Evolutionary conservation across 2,888 invertebrate genomes (phyloP), one percentile per base, ranked within the genome.

Genomic region (Acanthoscelides obtectus): DNA sequence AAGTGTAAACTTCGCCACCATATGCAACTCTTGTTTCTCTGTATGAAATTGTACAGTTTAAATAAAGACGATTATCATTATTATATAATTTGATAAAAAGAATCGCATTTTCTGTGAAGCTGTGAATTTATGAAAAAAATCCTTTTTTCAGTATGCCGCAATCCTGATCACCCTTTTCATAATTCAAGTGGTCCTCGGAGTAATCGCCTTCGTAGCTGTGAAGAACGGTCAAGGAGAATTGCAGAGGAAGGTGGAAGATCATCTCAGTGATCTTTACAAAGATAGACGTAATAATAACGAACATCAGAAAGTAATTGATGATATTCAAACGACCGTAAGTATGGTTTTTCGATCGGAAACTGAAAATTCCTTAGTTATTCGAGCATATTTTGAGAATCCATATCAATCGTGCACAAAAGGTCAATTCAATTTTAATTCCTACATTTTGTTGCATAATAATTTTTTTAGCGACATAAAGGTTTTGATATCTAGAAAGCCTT

Each of bases 141-240:
- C 22, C 72, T 71, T 68, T 63, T 76, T 77, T 27, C 69, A 79
- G 79, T 79, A 78, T 69, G 78, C 77, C 4, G 72, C 72, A 77
- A 89, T 92, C 83, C 84, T 93, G 79, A 84, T 93, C 76, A 87
- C 90, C 67, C 87, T 93, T 74, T 89, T 93, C 81, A 89, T 93
- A 69, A 83, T 91, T 71, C 92, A 93, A 88, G 87, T 93, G 74
- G 89, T 89, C 21, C 84, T 92, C 72, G 90, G 90, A 0, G 88
- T 91, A 20, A 87, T 89, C 69, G 86, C 91, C 72, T 92, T 92
- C 84, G 86, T 89, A 2, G 87, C 90, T 79, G 87, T 89, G 22
- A 89, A 89, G 0, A 88, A 87, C 71, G 83, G 88, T 71, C 86
- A 87, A 72, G 79, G 80, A 0, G 84, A 87, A 22, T 64, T 77